Evolutionary conservation across 1,140 invertebrate species (phyloP).

Genomic region (Lordiphosa collinella): DNA sequence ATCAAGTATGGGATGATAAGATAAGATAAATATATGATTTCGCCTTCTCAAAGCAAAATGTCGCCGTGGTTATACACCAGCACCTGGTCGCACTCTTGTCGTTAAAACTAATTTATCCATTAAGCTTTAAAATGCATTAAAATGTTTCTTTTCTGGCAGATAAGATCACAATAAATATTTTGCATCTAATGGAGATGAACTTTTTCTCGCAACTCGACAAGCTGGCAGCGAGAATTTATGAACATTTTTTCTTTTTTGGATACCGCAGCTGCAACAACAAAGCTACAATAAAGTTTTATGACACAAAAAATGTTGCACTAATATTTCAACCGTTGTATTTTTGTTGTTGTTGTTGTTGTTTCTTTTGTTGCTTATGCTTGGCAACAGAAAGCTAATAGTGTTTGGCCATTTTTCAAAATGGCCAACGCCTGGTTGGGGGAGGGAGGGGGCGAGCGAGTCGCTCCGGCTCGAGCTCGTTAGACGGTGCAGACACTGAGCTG

Average conservation of each 20-base stretch:
- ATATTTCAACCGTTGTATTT: slow-evolving; percentile 61
- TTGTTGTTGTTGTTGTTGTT: slow-evolving; percentile 1
- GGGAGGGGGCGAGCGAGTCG: slow-evolving; percentile 14
- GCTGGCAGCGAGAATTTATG: slow-evolving; percentile 22
- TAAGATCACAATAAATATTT: background rate
- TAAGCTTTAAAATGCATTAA: slow-evolving; percentile 34
- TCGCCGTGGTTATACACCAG: too few relatives aligned
- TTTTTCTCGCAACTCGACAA: slow-evolving; percentile 6
- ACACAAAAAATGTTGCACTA: slow-evolving; percentile 73
- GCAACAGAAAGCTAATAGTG: slow-evolving; percentile 67
- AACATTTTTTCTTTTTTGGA: slow-evolving; percentile 19
- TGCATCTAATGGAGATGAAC: slow-evolving; percentile 13
- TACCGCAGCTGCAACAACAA: slow-evolving; percentile 19
- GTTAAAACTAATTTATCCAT: too few relatives aligned
- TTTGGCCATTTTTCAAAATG: slow-evolving; percentile 74
- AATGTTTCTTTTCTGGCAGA: slow-evolving; percentile 7
- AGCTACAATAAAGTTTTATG: slow-evolving; percentile 64
- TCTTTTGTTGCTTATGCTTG: slow-evolving; percentile 25
- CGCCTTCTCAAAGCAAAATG: too few relatives aligned
- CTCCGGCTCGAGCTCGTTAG: slow-evolving; percentile 25
- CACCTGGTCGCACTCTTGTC: too few relatives aligned
- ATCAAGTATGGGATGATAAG: too few relatives aligned
- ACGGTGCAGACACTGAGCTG: slow-evolving; percentile 4
- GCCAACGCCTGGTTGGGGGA: slow-evolving; percentile 24
- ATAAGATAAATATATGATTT: too few relatives aligned